Conservation (phyloP, 1,140 invertebrate species). For the Oscheius sp. region DNA sequence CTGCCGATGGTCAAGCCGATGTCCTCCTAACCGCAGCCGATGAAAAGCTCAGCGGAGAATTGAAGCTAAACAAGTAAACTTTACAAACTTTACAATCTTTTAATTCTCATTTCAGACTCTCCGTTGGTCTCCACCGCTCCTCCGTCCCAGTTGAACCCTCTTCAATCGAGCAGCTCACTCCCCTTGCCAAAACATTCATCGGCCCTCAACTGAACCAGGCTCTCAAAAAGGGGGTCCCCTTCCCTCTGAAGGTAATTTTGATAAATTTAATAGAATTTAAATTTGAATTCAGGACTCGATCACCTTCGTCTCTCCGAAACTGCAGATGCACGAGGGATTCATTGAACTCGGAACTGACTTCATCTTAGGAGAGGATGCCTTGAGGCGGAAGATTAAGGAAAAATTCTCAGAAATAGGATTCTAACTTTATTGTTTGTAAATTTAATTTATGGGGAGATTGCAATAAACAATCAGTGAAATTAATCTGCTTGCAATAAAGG, state of each 20-base stretch:
- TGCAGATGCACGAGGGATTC: slow-evolving; percentile 56
- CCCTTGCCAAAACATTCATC: slow-evolving; percentile 58
- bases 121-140: slow-evolving; percentile 54
- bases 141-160: slow-evolving; percentile 55
- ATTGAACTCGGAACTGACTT: slow-evolving; percentile 56
- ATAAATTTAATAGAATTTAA: slow-evolving; percentile 3
- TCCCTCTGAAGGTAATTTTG: slow-evolving; percentile 48
- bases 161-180: slow-evolving; percentile 54
- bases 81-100: background rate
- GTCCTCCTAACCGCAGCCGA: slow-evolving; percentile 51
- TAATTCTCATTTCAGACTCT: slow-evolving; percentile 25
- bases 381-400: slow-evolving; percentile 48
- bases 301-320: slow-evolving; percentile 49
- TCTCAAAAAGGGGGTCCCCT: slow-evolving; percentile 58
- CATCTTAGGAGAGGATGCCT: slow-evolving; percentile 44
- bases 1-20: slow-evolving; percentile 59
- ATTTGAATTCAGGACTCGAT: slow-evolving; percentile 51
- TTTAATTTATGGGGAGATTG: too few species aligned
- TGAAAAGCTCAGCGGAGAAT: slow-evolving; percentile 50
- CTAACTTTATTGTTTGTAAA: too few species aligned
- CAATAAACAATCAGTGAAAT: too few species aligned
- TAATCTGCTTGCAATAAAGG: too few species aligned
- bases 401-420: slow-evolving; percentile 54
- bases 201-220: slow-evolving; percentile 54
- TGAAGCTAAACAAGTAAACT: slow-evolving; percentile 52